phyloP scores from a whole-genome alignment of 64 coral and sea anemone species.

The Montipora foliosa region DNA sequence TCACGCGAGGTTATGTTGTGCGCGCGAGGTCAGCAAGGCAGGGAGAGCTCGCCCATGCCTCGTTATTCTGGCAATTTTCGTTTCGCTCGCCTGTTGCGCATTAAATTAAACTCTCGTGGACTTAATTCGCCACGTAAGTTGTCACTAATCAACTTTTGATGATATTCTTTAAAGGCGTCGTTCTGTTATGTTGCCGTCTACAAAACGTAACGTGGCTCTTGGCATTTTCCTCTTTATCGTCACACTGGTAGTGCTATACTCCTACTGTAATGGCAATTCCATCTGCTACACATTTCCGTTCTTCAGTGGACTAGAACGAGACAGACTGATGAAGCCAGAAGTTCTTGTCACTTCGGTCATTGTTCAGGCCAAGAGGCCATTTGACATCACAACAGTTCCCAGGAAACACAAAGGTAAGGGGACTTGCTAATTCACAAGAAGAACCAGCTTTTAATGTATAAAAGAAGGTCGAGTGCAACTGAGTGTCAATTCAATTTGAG shows the following conservation, averaged over 20 bases:
- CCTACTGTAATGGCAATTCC: constrained; percentile 79
- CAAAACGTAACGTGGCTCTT: constrained; percentile 70
- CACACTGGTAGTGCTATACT: constrained; percentile 82
- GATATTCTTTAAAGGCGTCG: neutral
- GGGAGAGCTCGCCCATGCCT: no score
- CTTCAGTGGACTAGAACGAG: constrained; percentile 74
- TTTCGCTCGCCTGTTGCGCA: no score
- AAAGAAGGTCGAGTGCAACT: neutral
- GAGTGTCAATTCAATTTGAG: no score
- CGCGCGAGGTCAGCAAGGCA: no score
- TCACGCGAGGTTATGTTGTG: no score
- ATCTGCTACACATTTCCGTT: constrained; percentile 89
- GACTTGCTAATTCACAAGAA: neutral
- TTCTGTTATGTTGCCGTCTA: constrained; percentile 63
- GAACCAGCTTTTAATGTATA: neutral
- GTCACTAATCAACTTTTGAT: neutral
- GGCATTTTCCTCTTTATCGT: constrained; percentile 76
- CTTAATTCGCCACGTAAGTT: no score
- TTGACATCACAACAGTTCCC: neutral
- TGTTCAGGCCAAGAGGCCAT: constrained; percentile 26
- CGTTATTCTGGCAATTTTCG: no score
- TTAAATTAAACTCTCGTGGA: no score
- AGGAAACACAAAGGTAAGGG: constrained; percentile 16
- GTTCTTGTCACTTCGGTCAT: constrained; percentile 76
- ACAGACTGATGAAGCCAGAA: constrained; percentile 13